These are phyloP conservation scores for Peromyscus attwateri DNA, from an alignment of 2,797 vertebrate genomes.

Conservation along the genomic window DNA sequence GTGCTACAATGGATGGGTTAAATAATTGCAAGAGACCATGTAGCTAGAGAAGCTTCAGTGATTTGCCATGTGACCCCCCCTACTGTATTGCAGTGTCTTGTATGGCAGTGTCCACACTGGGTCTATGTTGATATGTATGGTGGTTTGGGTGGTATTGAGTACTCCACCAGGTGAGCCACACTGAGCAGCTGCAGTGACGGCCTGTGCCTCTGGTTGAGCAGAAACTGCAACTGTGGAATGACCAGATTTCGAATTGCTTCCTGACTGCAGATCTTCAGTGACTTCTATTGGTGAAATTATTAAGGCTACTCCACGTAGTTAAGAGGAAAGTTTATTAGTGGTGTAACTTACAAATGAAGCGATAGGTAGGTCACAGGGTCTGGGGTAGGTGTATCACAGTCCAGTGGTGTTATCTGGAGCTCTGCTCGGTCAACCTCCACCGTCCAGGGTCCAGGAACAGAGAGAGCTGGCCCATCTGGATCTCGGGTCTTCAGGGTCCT, in stretches of 20 bases:
- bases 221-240: not conserved
- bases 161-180: no score
- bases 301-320: no score
- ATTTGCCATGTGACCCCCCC: not conserved
- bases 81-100: not conserved
- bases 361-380: no score
- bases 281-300: no score
- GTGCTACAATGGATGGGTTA: not conserved
- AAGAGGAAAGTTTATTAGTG: no score
- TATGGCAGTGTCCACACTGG: not conserved
- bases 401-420: no score
- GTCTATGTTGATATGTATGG: not conserved
- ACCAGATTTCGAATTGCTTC: not conserved
- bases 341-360: no score
- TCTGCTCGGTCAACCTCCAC: no score
- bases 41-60: not conserved
- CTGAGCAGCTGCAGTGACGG: not conserved
- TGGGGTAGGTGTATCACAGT: no score
- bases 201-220: not conserved
- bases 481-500: no score
- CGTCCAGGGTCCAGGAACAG: no score
- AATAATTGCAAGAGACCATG: not conserved
- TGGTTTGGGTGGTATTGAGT: rapidly evolving
- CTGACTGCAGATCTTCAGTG: not conserved
- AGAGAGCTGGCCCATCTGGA: no score